Conservation (phyloP, 1,140 invertebrate genomes). For the Drosophila setifemur region DNA sequence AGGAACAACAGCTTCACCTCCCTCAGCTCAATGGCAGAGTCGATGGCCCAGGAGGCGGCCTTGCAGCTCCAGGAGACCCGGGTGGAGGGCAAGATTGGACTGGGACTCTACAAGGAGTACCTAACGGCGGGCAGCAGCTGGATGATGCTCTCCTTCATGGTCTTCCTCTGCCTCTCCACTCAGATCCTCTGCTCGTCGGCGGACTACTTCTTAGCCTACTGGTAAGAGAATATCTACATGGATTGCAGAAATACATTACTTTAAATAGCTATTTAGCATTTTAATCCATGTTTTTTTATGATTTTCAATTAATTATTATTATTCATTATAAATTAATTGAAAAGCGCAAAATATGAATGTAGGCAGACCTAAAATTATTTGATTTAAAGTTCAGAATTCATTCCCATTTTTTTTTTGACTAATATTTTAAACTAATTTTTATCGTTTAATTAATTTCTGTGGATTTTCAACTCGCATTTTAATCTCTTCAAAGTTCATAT, state of each 20-base stretch:
- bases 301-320: too few relatives aligned
- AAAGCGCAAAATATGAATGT: neutral
- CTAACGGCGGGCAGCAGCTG: constrained; percentile 56
- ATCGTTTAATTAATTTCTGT: too few relatives aligned
- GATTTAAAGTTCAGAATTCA: too few relatives aligned
- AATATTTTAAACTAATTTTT: too few relatives aligned
- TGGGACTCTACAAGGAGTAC: constrained; percentile 59
- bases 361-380: too few relatives aligned
- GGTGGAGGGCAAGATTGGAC: constrained; percentile 56
- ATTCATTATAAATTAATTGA: neutral
- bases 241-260: too few relatives aligned
- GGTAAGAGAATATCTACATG: too few relatives aligned
- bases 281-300: too few relatives aligned
- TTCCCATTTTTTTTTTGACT: too few relatives aligned
- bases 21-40: constrained; percentile 53
- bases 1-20: constrained; percentile 60
- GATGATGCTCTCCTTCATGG: constrained; percentile 44
- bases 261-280: too few relatives aligned
- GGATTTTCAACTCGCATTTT: too few relatives aligned
- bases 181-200: constrained; percentile 51
- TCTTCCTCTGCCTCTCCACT: constrained; percentile 59
- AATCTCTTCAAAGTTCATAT: too few relatives aligned
- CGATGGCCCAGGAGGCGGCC: constrained; percentile 38
- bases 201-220: constrained; percentile 56
- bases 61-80: constrained; percentile 42